These are phyloP conservation scores for Danio rerio DNA, from an alignment of 2,113 vertebrate genomes.

Conservation along the genomic window GRCz12tu NC_133199.1:29097001-29097500, in stretches of 20 bases:
- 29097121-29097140: neutral
- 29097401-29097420: too few species aligned
- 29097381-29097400: too few species aligned
- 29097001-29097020: slow-evolving; percentile 15
- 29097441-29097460: too few species aligned
- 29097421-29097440: too few species aligned
- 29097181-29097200: slow-evolving; percentile 2
- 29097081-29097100: neutral
- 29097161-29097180: neutral
- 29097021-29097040: neutral
- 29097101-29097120: neutral
- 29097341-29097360: too few species aligned
- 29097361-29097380: too few species aligned
- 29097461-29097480: too few species aligned
- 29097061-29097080: neutral
- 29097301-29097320: too few species aligned
- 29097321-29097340: too few species aligned
- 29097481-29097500: too few species aligned
- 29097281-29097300: neutral
- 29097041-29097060: neutral
- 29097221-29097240: neutral
- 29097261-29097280: neutral
- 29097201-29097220: neutral
- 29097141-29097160: neutral
- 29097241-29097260: neutral